Conservation (phyloP, 2,113 vertebrate genomes). For the Glaucidium brasilianum region DNA sequence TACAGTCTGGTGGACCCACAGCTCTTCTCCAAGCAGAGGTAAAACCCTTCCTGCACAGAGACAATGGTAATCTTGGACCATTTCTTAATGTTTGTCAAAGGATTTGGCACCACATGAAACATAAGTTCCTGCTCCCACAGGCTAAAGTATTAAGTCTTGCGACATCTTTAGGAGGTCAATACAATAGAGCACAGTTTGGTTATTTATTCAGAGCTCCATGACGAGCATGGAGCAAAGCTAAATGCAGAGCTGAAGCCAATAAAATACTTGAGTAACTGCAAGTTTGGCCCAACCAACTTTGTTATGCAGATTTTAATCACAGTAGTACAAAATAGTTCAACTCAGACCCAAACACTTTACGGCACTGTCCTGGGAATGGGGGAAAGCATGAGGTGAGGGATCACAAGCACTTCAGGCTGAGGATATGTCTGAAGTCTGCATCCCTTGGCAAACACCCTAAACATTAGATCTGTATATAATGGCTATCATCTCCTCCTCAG, state of each 20-base stretch:
- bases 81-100: background rate
- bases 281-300: background rate
- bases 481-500: background rate
- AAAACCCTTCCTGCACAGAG: background rate
- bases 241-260: background rate
- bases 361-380: background rate
- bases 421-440: background rate
- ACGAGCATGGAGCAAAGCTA: background rate
- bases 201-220: background rate
- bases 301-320: conserved; percentile 9
- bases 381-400: background rate
- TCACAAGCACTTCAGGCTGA: background rate
- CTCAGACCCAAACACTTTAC: accelerated
- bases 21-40: background rate
- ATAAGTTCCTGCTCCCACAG: background rate
- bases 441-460: background rate
- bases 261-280: conserved; percentile 7
- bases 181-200: background rate
- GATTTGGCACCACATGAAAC: background rate
- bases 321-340: background rate
- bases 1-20: conserved; percentile 1
- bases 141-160: background rate
- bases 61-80: background rate
- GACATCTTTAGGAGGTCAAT: background rate
- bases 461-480: background rate